Conservation (phyloP, 2,888 invertebrate species). For the Hemithea aestivaria region DNA sequence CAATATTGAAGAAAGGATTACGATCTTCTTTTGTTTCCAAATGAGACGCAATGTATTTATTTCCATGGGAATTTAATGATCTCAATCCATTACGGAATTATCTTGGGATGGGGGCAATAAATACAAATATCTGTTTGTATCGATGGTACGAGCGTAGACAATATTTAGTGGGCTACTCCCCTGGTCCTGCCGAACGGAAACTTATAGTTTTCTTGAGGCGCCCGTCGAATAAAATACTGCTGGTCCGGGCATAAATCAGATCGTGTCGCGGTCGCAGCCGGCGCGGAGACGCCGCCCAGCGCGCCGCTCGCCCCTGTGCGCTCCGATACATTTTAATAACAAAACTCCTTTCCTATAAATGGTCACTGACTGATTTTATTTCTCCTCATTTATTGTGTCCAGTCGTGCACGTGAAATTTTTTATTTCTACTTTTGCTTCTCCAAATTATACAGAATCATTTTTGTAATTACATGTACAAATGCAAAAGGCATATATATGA, state of each 20-base stretch:
- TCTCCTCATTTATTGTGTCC: constrained; percentile 66
- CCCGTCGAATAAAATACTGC: constrained; percentile 78
- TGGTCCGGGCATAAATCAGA: constrained; percentile 74
- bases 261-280: constrained; percentile 67
- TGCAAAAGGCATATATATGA: no score
- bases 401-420: constrained; percentile 52
- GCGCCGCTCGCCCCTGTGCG: constrained; percentile 28
- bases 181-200: constrained; percentile 75
- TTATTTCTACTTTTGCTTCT: constrained; percentile 50
- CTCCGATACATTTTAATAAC: constrained; percentile 76
- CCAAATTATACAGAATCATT: constrained; percentile 1
- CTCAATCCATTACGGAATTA: constrained; percentile 74
- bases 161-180: constrained; percentile 76
- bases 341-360: constrained; percentile 63
- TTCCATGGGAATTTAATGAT: constrained; percentile 51
- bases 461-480: no score
- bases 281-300: constrained; percentile 54
- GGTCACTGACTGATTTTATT: constrained; percentile 75
- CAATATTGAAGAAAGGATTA: constrained; percentile 21
- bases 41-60: constrained; percentile 29
- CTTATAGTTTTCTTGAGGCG: constrained; percentile 79
- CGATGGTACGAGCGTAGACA: constrained; percentile 71
- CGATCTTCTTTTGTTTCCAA: constrained; percentile 11
- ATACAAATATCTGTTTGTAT: constrained; percentile 73
- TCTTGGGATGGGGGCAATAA: constrained; percentile 69